Evolutionary conservation across 2,888 invertebrate species (phyloP), one percentile per base, ranked within the genome.

Genomic region (Hololepta plana): DNA sequence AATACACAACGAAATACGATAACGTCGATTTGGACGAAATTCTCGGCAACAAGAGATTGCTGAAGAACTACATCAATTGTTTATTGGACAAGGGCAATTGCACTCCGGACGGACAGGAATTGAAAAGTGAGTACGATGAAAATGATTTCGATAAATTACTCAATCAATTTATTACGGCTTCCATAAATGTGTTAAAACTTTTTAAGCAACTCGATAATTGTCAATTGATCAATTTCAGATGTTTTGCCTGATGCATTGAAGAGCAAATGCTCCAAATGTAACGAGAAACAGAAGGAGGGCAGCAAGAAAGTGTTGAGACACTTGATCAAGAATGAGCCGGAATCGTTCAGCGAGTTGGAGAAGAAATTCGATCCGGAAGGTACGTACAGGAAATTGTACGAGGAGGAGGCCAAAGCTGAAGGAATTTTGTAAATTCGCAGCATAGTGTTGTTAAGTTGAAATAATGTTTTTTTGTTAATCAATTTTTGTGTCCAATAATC

Each of bases 181-280:
- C 17, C 17, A 17, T 7, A 17, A 17, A 6, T 7, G n/a, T 17
- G n/a, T 7, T n/a, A 17, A 17, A 6, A 17, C 8, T 7, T 7
- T 17, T 17, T 17, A 6, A 17, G 7, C 6, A 17, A 17, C 6
- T n/a, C n/a, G n/a, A 17, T 17, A 8, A 17, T 17, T 7, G n/a
- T 7, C 6, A 8, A 17, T 7, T 17, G n/a, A 17, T 7, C 17
- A 17, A 17, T 7, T 17, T 17, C 8, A 73, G 72, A 57, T 10
- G 53, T 62, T 2, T 56, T 81, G 2, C 77, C 79, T 1, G 80
- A 81, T 35, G 80, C 80, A 1, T 49, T 79, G 20, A 53, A 62
- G 35, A 67, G 64, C 3, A 68, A 68, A 25, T 80, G 79, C 47
- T 40, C 43, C 27, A 72, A 73, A 45, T 80, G 79, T 45, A 72